phyloP scores from a whole-genome alignment of 2,888 invertebrate species.

The Drosophila yooni region DNA sequence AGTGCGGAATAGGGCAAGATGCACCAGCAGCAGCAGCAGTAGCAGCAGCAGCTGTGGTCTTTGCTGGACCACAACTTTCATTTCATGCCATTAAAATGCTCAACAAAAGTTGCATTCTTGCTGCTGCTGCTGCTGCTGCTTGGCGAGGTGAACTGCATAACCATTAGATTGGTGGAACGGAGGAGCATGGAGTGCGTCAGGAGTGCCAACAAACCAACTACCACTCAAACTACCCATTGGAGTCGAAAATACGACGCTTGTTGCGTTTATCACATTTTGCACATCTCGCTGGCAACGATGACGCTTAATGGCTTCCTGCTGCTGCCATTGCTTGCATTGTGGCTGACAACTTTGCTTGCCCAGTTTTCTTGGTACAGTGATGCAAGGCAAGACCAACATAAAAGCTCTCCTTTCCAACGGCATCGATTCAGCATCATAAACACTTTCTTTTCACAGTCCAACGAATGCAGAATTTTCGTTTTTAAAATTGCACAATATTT shows the following conservation, averaged over 20 bases:
- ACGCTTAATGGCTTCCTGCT: slow-evolving; percentile 69
- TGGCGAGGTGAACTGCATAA: slow-evolving; percentile 49
- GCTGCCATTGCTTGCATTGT: slow-evolving; percentile 32
- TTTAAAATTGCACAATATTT: no score
- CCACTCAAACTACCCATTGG: slow-evolving; percentile 31
- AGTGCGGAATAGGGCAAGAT: background rate
- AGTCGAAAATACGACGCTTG: slow-evolving; percentile 58
- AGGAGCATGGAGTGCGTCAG: slow-evolving; percentile 4
- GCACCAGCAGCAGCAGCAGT: slow-evolving; percentile 6
- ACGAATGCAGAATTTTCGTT: background rate
- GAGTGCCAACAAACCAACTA: slow-evolving; percentile 1
- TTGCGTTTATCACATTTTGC: slow-evolving; percentile 71
- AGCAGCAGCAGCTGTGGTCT: slow-evolving; percentile 40
- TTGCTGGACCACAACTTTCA: slow-evolving; percentile 52
- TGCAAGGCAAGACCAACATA: background rate
- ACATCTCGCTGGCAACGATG: slow-evolving; percentile 46
- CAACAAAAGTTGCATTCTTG: slow-evolving; percentile 63
- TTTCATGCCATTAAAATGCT: slow-evolving; percentile 43
- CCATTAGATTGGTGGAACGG: slow-evolving; percentile 42
- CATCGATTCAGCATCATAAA: background rate
- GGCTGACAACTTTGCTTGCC: slow-evolving; percentile 46
- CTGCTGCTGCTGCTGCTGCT: slow-evolving; percentile 13
- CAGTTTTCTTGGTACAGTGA: slow-evolving; percentile 26
- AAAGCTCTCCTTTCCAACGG: background rate
- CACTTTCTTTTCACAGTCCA: background rate